phyloP scores from a whole-genome alignment of 92 coral and sea anemone species.

The Epizoanthus scotinus region DNA sequence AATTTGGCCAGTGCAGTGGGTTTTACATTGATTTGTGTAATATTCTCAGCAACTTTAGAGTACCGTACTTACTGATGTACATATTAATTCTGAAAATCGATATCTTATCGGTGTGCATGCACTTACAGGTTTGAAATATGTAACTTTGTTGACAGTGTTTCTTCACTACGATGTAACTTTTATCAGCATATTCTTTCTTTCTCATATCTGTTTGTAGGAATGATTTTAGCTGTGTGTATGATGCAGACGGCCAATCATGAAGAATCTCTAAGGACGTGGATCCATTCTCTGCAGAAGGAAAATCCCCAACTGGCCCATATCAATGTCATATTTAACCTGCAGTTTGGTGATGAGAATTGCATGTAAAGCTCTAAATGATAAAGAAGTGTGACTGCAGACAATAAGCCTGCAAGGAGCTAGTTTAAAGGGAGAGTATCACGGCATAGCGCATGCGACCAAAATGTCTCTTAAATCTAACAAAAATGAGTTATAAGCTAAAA shows the following conservation, averaged over 20 bases:
- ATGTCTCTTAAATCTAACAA: too few relatives aligned
- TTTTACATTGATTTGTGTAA: too few relatives aligned
- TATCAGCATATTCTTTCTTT: background rate
- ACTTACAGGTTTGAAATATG: background rate
- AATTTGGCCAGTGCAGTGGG: too few relatives aligned
- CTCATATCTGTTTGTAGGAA: slow-evolving; percentile 49
- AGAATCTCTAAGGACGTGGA: slow-evolving; percentile 83
- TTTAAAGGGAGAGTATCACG: too few relatives aligned
- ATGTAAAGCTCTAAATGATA: background rate
- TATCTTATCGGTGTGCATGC: background rate
- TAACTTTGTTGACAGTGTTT: background rate
- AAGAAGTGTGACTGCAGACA: background rate
- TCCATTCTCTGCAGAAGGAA: slow-evolving; percentile 73
- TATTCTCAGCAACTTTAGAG: too few relatives aligned
- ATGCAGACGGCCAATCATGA: slow-evolving; percentile 63
- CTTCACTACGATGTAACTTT: background rate
- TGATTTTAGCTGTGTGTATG: slow-evolving; percentile 86
- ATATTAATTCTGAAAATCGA: background rate
- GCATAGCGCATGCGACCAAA: too few relatives aligned
- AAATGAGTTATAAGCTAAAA: too few relatives aligned
- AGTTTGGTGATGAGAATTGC: slow-evolving; percentile 9
- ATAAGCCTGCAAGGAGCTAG: too few relatives aligned
- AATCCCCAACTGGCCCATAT: slow-evolving; percentile 83
- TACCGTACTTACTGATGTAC: background rate
- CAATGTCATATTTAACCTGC: slow-evolving; percentile 84